Conservation (phyloP, 1,140 invertebrate species). For the Drosophila ohnishii region DNA sequence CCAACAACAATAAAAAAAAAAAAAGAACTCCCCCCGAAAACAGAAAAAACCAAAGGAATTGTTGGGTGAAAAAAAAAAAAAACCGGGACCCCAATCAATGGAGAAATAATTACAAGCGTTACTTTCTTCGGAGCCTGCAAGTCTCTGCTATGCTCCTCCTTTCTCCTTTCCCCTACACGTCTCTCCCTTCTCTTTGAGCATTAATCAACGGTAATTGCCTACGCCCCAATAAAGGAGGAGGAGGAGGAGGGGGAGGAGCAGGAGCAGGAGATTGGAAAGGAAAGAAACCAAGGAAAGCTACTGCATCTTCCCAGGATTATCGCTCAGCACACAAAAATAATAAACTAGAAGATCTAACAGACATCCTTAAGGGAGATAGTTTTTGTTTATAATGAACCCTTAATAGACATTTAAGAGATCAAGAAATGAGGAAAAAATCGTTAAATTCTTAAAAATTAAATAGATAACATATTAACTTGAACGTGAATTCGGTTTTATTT, state of each 20-base stretch:
- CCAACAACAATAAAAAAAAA: constrained; percentile 23
- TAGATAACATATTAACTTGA: not conserved
- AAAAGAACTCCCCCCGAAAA: not conserved
- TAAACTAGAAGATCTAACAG: not conserved
- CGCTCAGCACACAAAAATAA: not conserved
- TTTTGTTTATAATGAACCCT: not conserved
- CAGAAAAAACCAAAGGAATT: constrained; percentile 7
- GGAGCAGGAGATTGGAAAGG: constrained; percentile 1
- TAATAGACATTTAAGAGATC: not conserved
- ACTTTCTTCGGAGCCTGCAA: constrained; percentile 24
- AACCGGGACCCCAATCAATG: constrained; percentile 43
- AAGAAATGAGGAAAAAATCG: not conserved
- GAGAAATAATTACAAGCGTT: constrained; percentile 51
- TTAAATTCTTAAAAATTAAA: not conserved
- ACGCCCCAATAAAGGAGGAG: constrained; percentile 11
- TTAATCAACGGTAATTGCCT: constrained; percentile 38
- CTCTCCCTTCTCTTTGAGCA: constrained; percentile 23
- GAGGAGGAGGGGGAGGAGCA: not conserved
- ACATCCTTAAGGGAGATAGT: not conserved
- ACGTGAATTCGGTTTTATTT: not conserved
- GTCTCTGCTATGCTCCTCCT: constrained; percentile 2
- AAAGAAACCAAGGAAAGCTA: not conserved
- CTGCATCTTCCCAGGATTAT: constrained; percentile 2
- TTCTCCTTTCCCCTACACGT: constrained; percentile 7
- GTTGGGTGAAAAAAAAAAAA: not conserved